Evolutionary conservation across 2,888 invertebrate genomes (phyloP).

Genomic region (Ellobium chinense): DNA sequence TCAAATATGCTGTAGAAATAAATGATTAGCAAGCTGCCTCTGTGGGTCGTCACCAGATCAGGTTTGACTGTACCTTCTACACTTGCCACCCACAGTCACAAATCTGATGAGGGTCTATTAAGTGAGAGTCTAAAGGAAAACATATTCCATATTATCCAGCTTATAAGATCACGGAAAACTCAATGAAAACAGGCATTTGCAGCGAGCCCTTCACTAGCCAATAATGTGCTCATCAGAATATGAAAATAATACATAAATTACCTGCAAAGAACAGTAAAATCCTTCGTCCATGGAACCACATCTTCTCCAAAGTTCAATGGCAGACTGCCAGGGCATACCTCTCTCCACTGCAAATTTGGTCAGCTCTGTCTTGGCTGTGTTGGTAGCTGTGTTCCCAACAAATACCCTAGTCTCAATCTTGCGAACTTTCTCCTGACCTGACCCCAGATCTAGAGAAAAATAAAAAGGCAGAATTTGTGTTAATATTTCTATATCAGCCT

Average conservation of each 20-base stretch:
- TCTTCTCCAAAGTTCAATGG: slow-evolving; percentile 87
- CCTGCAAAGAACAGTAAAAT: slow-evolving; percentile 93
- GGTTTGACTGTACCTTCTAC: too few relatives aligned
- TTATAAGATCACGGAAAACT: not conserved
- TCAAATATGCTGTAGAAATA: too few relatives aligned
- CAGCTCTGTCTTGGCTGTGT: slow-evolving; percentile 94
- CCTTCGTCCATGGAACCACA: slow-evolving; percentile 90
- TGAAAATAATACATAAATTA: too few relatives aligned
- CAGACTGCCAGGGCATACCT: slow-evolving; percentile 94
- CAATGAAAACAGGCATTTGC: not conserved
- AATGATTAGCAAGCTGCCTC: too few relatives aligned
- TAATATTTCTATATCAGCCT: too few relatives aligned
- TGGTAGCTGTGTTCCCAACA: slow-evolving; percentile 85
- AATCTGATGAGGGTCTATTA: too few relatives aligned
- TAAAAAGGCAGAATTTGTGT: not conserved
- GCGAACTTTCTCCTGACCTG: slow-evolving; percentile 94
- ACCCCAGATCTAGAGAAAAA: slow-evolving; percentile 87
- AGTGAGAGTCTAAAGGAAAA: too few relatives aligned
- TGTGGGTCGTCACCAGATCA: too few relatives aligned
- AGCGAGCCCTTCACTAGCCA: slow-evolving; percentile 31
- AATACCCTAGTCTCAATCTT: slow-evolving; percentile 90
- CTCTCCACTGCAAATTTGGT: slow-evolving; percentile 91
- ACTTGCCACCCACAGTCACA: too few relatives aligned
- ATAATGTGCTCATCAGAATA: too few relatives aligned
- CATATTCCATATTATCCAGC: not conserved